Base-by-base conservation (phyloP, 1,140 invertebrate genomes). In the Trichogramma pretiosum region DNA sequence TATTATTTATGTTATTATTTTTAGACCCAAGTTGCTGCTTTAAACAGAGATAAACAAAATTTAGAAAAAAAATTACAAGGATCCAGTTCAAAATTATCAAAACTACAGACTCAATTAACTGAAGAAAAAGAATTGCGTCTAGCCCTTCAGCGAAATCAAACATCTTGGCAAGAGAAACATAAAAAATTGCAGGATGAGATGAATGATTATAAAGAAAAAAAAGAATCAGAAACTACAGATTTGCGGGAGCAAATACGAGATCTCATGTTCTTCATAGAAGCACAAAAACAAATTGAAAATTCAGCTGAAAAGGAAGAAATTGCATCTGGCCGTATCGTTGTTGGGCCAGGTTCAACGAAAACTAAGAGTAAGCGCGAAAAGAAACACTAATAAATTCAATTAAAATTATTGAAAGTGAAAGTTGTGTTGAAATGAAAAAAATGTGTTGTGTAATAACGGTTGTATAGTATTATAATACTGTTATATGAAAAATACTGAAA, bases 231-330 rank as follows among this genome's bases (percentile, higher is more conserved):
- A 77, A 76, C 94, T 2, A 49, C 63, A 0, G 91, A 94, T 13
- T 73, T 98, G 9, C 80, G 86, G 56, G 93, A 97, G 54, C 93
- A 98, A 73, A 72, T 98, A 1, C 74, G 89, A 11, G 94, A 98
- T 77, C 73, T 99, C 1, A 95, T 98, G 91, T 93, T 97, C 73
- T 95, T 86, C 64, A 77, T 98, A 43, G 90, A 97, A 57, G 92
- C 91, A 9, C 84, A 88, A 60, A 76, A 84, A 17, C 72, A 74
- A 53, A 78, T 82, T 53, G 75, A 76, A 50, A 76, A 78, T 49
- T 80, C 78, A 0, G 71, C 74, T 11, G 51, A 81, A 14, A 74
- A 74, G 38, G 79, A 85, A 32, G 85, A 89, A 58, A 80, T 88
- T 47, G 74, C 77, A 24, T 75, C 78, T 1, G 83, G 85, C 17